Evolutionary conservation across 2,888 invertebrate genomes (phyloP), one percentile per base, ranked within the genome.

Genomic region (Caenorhabditis sp.): DNA sequence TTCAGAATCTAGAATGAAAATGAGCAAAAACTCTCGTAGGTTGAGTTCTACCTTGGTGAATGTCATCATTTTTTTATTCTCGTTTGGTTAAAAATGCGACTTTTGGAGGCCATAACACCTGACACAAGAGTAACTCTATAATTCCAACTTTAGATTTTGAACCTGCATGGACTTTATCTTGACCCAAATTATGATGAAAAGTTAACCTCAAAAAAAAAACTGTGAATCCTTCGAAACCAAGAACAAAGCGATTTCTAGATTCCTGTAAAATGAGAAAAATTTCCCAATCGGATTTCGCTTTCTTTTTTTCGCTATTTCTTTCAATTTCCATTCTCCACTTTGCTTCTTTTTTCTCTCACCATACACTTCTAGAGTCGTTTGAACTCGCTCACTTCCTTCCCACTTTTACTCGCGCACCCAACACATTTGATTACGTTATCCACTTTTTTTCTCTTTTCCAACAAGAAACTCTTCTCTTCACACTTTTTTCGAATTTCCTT

Each of bases 371-470:
- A 59, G 22, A 59, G 58, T 70, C 44, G 41, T 70, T 70, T 59
- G 70, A 56, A 61, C 73, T 35, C 41, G 63, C 54, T 35, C 41
- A 51, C 54, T 44, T 63, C 49, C 61, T 64, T 64, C 26, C 54
- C 54, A n/a, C 61, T 49, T 51, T 59, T 31, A 10, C 49, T 47
- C 49, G 68, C 68, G 68, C 68, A 54, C 54, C 70, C 56, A 66
- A 69, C 63, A 64, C 76, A 76, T 76, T 76, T 82, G 82, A 82
- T 82, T 82, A 82, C 64, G 82, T 82, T 82, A 82, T 82, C 76
- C 69, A 70, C 75, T 75, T 75, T 69, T 63, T 59, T 44, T 19
- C 19, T 14, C 47, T 19, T 19, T 7, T 19, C 6, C n/a, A n/a
- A 47, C 19, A 24, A 61, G 63, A 54, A 70, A n/a, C n/a, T n/a